Evolutionary conservation across 2,113 vertebrate species (phyloP), one percentile per base, ranked within the genome.

Genomic region (Gallinago undulata): DNA sequence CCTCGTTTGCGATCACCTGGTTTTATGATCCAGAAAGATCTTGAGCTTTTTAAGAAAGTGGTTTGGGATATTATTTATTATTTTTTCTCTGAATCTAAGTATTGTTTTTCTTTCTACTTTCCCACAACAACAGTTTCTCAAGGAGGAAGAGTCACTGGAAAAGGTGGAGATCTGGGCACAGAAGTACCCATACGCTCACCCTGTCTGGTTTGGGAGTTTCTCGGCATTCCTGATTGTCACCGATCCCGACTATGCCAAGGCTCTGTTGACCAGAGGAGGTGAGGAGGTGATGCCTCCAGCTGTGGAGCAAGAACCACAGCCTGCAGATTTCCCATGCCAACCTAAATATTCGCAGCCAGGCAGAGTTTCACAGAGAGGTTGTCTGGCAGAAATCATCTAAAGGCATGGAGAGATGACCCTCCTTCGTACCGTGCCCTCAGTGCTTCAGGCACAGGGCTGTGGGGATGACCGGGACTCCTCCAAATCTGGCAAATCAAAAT

Each of bases 221-320:
- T n/a, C 75, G 2, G 96, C 89, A 8, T 9, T 85, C 23, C 47
- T 99, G 30, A 41, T 67, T 80, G 9, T 99, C 93, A 97, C 96
- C 4, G 94, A 98, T 89, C 98, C 99, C 0, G 98, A 98, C 53
- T 99, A 98, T 88, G 97, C 97, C 39, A 99, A 98, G 91, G 89
- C 84, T 47, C 10, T 99, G 22, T 77, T 99, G 84, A 41, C 96
- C 62, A 97, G 98, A 96, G 97, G 98, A 98, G 98, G 99, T 99
- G 62, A 95, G 97, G 19, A 64, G 27, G 30, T 82, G 51, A 15
- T 67, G 31, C 15, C 15, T 87, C 81, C 74, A 51, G 7, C 47
- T 87, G 64, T 57, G 50, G 24, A 53, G 22, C 35, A 80, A 7
- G 35, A 91, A 15, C 24, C 21, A 15, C 18, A 69, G 50, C n/a